phyloP scores from a whole-genome alignment of 2,888 invertebrate genomes.

The Drepana falcataria region DNA sequence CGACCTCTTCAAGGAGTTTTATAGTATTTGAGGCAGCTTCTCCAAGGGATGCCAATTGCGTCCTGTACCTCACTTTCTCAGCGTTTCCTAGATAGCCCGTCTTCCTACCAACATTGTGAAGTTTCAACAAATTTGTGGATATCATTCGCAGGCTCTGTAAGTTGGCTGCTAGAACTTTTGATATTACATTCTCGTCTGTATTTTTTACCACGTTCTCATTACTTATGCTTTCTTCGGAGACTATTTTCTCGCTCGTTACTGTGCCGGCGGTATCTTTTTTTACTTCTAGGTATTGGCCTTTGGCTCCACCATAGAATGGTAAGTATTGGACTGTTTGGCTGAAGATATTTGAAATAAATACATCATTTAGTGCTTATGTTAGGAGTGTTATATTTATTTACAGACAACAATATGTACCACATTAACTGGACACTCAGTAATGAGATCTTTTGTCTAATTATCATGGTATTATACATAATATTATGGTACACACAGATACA shows the following conservation, averaged over 20 bases:
- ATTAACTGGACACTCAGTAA: too few relatives aligned
- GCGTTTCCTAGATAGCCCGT: constrained; percentile 73
- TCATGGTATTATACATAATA: too few relatives aligned
- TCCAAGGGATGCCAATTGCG: constrained; percentile 75
- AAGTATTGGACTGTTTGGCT: constrained; percentile 63
- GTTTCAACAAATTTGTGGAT: constrained; percentile 77
- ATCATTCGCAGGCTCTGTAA: constrained; percentile 78
- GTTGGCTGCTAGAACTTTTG: constrained; percentile 70
- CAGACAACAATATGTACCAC: too few relatives aligned
- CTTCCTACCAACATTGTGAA: constrained; percentile 80
- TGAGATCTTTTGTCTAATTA: too few relatives aligned
- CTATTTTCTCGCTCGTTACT: constrained; percentile 67
- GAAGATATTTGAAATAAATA: constrained; percentile 13
- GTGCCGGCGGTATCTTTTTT: constrained; percentile 74
- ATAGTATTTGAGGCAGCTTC: constrained; percentile 79
- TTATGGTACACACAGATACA: too few relatives aligned
- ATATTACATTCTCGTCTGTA: constrained; percentile 57
- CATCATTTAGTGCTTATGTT: constrained; percentile 1
- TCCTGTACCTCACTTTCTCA: constrained; percentile 78
- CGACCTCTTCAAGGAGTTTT: constrained; percentile 73
- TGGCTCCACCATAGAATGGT: constrained; percentile 85
- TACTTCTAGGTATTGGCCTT: constrained; percentile 83
- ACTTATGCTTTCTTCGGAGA: constrained; percentile 64
- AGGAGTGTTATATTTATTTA: too few relatives aligned
- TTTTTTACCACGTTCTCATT: constrained; percentile 60